Percentiles rank a stretch among this genome's conserved stretches.
phyloP scores from a whole-genome alignment of 2,113 vertebrate genomes.

The Pedetes capensis region DNA sequence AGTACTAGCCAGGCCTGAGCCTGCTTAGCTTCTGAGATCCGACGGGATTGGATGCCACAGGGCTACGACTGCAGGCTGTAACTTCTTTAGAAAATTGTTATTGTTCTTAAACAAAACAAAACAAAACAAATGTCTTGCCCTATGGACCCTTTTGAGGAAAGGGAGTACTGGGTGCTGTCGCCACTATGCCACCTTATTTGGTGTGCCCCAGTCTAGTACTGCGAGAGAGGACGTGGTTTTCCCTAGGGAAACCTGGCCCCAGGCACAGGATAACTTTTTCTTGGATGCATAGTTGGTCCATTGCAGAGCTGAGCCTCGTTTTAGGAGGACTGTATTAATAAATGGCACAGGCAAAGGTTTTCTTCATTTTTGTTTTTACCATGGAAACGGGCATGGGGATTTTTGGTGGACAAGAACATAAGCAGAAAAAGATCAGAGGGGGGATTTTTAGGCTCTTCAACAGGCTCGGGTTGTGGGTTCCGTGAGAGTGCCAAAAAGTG shows the following conservation, averaged over 20 bases:
- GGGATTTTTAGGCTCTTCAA: background rate
- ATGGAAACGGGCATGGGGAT: background rate
- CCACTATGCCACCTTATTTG: too few species aligned
- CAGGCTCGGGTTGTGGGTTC: background rate
- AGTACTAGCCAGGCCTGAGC: too few species aligned
- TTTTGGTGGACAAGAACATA: background rate
- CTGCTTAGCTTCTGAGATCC: too few species aligned
- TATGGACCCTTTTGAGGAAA: too few species aligned
- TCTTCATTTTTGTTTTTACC: background rate
- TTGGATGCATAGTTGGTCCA: rapidly evolving
- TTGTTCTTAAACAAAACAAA: too few species aligned
- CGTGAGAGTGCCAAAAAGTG: background rate
- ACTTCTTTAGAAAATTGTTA: too few species aligned
- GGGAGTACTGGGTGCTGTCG: background rate
- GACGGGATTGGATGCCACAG: too few species aligned
- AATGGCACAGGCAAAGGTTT: background rate
- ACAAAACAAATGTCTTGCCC: too few species aligned
- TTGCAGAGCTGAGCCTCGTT: background rate
- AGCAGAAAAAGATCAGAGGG: background rate
- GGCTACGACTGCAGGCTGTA: too few species aligned
- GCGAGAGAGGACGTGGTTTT: background rate
- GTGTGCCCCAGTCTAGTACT: too few species aligned
- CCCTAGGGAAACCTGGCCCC: rapidly evolving
- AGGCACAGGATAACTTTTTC: too few species aligned
- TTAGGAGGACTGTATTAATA: too few species aligned